Conservation (phyloP, 2,113 vertebrate species). For the Sclerurus mexicanus region DNA sequence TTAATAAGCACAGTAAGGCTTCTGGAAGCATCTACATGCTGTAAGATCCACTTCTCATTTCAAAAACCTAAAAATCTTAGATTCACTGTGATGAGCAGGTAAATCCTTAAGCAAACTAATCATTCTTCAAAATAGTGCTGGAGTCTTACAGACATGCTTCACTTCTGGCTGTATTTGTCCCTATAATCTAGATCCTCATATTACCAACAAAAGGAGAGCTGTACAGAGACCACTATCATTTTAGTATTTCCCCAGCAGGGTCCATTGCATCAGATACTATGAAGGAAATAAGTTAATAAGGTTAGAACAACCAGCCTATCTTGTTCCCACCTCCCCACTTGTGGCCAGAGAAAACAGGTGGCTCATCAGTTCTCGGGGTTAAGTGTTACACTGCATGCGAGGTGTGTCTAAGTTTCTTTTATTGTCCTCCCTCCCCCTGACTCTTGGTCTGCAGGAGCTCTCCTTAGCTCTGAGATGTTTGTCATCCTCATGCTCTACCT, state of each 20-base stretch:
- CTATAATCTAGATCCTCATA: background rate
- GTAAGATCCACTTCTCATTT: background rate
- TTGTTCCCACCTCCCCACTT: background rate
- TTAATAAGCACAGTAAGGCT: background rate
- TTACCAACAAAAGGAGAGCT: background rate
- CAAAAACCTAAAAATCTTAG: background rate
- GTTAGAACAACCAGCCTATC: background rate
- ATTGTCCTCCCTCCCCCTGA: background rate
- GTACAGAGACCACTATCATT: background rate
- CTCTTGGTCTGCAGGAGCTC: constrained; percentile 76
- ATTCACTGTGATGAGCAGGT: background rate
- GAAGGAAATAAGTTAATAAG: background rate
- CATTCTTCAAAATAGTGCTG: background rate
- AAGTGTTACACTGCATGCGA: background rate
- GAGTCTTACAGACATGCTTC: background rate
- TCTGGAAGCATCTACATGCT: background rate
- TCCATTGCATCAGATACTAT: background rate
- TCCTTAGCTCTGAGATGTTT: constrained; percentile 93
- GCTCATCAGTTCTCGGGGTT: background rate
- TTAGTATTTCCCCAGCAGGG: background rate
- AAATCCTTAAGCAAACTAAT: background rate
- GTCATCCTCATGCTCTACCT: constrained; percentile 98
- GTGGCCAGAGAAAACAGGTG: background rate
- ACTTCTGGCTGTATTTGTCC: background rate
- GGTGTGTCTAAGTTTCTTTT: constrained; percentile 20